These are phyloP conservation scores for Olivierus martensii DNA, from an alignment of 1,140 invertebrate species.

Conservation along the genomic window DNA sequence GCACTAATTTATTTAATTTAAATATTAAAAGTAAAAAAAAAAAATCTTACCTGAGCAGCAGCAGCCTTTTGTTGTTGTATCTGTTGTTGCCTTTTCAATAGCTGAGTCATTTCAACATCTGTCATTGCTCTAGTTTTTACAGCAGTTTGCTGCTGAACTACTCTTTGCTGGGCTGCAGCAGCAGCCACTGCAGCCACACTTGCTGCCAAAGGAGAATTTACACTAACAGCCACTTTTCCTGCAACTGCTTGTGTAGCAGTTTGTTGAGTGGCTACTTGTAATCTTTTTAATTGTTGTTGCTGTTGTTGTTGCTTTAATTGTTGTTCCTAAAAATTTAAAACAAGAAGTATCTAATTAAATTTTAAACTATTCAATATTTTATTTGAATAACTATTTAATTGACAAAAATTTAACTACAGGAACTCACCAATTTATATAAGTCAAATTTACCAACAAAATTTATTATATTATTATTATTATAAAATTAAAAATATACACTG, in stretches of 20 bases:
- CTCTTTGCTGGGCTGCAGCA: conserved; percentile 25
- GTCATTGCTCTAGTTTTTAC: conserved; percentile 37
- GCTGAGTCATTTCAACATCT: conserved; percentile 50
- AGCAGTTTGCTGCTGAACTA: conserved; percentile 8
- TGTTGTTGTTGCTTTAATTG: conserved; percentile 21
- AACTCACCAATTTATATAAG: too few species aligned
- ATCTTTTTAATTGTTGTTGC: conserved; percentile 21
- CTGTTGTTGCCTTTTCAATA: conserved; percentile 48
- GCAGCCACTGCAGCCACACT: conserved; percentile 4
- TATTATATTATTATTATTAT: too few species aligned
- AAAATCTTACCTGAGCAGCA: conserved; percentile 1
- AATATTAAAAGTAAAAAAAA: conserved; percentile 5
- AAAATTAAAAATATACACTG: too few species aligned
- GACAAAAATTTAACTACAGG: too few species aligned
- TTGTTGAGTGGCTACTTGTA: conserved; percentile 21
- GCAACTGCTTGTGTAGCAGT: conserved; percentile 12
- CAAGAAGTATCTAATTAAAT: too few species aligned
- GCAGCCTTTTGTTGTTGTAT: conserved; percentile 40
- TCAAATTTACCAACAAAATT: too few species aligned
- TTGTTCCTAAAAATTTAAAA: conserved; percentile 19
- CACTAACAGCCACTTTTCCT: conserved; percentile 18
- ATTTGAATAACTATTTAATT: too few species aligned
- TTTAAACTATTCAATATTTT: too few species aligned
- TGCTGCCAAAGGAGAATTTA: conserved; percentile 22
- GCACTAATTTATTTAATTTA: neutral